A percentile compares a stretch with the other conserved stretches of the same genome.
phyloP scores from a whole-genome alignment of 2,797 vertebrate genomes.

The Platyrinchus mystaceus region DNA sequence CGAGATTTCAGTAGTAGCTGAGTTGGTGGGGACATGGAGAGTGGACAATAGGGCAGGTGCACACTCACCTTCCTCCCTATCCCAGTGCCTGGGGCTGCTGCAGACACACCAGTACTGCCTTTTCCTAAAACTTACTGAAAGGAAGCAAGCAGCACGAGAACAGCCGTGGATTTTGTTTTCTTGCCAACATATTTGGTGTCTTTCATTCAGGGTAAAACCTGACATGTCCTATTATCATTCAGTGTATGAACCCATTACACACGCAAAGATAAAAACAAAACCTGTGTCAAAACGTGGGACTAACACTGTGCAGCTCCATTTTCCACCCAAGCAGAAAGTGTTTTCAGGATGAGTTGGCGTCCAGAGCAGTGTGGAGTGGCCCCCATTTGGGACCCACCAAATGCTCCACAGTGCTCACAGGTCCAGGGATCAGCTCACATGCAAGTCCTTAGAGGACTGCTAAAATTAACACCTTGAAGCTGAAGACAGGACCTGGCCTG shows the following conservation, averaged over 20 bases:
- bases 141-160: not conserved
- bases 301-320: not conserved
- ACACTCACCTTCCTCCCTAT: not conserved
- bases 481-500: not conserved
- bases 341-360: not conserved
- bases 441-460: not conserved
- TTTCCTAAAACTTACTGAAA: not conserved
- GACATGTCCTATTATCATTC: not conserved
- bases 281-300: not conserved
- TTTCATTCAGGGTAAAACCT: not conserved
- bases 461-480: not conserved
- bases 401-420: not conserved
- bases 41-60: not conserved
- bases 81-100: not conserved
- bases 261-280: not conserved
- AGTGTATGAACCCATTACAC: accelerated
- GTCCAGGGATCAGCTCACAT: not conserved
- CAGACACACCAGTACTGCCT: not conserved
- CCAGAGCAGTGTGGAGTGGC: not conserved
- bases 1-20: not conserved
- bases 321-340: not conserved
- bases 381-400: not conserved
- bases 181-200: not conserved
- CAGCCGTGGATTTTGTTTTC: not conserved
- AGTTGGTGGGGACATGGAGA: not conserved